Conservation (phyloP, 1,140 invertebrate species). For the Vanessa tameamea region DNA sequence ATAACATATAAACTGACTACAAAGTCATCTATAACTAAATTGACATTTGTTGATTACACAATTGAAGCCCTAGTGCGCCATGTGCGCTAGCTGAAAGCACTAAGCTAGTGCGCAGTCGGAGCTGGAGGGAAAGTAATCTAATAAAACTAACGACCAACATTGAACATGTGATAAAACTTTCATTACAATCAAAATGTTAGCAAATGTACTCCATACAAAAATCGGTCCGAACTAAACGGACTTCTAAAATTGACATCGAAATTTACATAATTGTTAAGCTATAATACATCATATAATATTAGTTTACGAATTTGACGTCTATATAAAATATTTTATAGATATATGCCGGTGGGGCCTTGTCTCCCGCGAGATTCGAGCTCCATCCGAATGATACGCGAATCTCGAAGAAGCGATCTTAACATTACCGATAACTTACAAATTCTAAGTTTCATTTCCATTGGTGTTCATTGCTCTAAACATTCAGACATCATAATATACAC, state of each 20-base stretch:
- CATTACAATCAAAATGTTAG: conserved; percentile 74
- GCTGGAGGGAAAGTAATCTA: conserved; percentile 40
- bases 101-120: conserved; percentile 21
- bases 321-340: conserved; percentile 71
- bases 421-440: conserved; percentile 30
- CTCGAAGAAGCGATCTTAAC: conserved; percentile 13
- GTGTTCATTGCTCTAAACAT: conserved; percentile 36
- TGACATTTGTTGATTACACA: background rate
- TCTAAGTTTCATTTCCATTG: conserved; percentile 31
- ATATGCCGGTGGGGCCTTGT: conserved; percentile 42
- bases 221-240: conserved; percentile 56
- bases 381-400: background rate
- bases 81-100: conserved; percentile 10
- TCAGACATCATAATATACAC: conserved; percentile 24
- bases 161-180: conserved; percentile 62
- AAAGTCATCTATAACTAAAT: background rate
- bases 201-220: conserved; percentile 71
- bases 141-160: conserved; percentile 60
- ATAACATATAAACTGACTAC: background rate
- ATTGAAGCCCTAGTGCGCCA: background rate
- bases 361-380: background rate
- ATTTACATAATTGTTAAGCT: conserved; percentile 73
- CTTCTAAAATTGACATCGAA: conserved; percentile 78
- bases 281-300: conserved; percentile 62
- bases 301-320: conserved; percentile 69